A percentile compares a stretch with the other conserved stretches of the same genome.
These are phyloP conservation scores for Hydrolagus colliei DNA, from an alignment of 2,797 vertebrate genomes.

Conservation along the genomic window DNA sequence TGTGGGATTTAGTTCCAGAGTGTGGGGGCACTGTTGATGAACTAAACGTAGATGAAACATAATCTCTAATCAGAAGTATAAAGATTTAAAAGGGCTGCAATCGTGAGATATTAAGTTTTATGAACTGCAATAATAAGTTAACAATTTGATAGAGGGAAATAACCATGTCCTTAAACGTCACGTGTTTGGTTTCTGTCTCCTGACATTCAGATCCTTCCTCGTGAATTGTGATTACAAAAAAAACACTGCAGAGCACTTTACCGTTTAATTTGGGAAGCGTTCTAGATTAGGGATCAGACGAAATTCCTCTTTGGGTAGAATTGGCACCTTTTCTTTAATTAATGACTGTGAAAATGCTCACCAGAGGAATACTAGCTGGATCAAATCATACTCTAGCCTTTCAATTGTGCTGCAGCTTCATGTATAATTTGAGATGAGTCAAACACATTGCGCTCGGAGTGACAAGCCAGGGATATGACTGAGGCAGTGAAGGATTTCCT, in stretches of 20 bases:
- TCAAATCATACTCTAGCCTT: not conserved
- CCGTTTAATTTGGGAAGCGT: not conserved
- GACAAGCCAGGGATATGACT: not conserved
- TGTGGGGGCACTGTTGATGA: not conserved
- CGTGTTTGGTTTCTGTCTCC: not conserved
- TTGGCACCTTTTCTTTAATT: not conserved
- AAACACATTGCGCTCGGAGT: not conserved
- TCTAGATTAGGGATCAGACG: not conserved
- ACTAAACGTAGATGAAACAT: not conserved
- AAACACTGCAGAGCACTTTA: not conserved
- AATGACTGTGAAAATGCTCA: not conserved
- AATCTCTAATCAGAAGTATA: not conserved
- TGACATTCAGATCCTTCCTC: not conserved
- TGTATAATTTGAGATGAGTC: not conserved
- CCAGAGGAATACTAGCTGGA: not conserved
- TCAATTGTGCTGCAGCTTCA: not conserved
- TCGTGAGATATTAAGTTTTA: not conserved
- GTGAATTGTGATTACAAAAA: not conserved
- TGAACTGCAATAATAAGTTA: not conserved
- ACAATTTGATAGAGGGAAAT: not conserved
- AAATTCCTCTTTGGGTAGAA: not conserved
- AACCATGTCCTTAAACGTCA: not conserved
- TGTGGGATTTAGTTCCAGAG: no score
- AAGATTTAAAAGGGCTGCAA: not conserved
- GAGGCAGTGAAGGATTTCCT: not conserved